Evolutionary conservation across 2,888 invertebrate species (phyloP).

Genomic region (Macrosoma leucophasiata): DNA sequence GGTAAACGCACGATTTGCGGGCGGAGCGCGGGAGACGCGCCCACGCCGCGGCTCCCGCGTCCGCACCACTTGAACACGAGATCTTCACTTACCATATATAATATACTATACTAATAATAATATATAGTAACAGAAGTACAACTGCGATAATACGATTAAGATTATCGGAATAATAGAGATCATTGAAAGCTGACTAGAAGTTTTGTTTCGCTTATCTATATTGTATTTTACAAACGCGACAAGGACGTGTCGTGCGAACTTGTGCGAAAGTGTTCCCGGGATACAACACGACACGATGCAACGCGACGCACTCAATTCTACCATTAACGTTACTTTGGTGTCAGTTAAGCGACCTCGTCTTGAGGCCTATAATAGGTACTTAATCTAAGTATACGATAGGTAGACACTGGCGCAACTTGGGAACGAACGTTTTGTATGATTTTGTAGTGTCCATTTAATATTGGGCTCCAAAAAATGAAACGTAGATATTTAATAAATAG

Average conservation of each 20-base stretch:
- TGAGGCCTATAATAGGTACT: conserved; percentile 45
- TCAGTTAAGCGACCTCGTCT: conserved; percentile 64
- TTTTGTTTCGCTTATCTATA: no score
- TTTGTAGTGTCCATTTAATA: no score
- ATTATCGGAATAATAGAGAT: conserved; percentile 63
- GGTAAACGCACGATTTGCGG: conserved; percentile 34
- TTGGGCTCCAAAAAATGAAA: no score
- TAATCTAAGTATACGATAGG: conserved; percentile 48
- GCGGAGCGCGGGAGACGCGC: conserved; percentile 24
- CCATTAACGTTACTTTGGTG: conserved; percentile 55
- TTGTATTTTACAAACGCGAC: conserved; percentile 47
- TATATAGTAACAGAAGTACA: conserved; percentile 57
- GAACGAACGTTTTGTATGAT: no score
- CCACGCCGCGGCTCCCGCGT: conserved; percentile 19
- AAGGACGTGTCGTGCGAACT: conserved; percentile 21
- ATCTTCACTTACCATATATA: conserved; percentile 45
- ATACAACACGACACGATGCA: conserved; percentile 19
- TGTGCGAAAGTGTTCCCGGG: conserved; percentile 40
- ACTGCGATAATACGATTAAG: conserved; percentile 57
- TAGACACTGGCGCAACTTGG: no score
- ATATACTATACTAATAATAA: conserved; percentile 54
- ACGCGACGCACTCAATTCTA: conserved; percentile 26
- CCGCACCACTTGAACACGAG: conserved; percentile 47
- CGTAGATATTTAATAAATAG: no score
- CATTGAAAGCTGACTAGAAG: conserved; percentile 73